These are phyloP conservation scores for Amaurobius ferox DNA, from an alignment of 2,888 invertebrate species.

Conservation along the genomic window DNA sequence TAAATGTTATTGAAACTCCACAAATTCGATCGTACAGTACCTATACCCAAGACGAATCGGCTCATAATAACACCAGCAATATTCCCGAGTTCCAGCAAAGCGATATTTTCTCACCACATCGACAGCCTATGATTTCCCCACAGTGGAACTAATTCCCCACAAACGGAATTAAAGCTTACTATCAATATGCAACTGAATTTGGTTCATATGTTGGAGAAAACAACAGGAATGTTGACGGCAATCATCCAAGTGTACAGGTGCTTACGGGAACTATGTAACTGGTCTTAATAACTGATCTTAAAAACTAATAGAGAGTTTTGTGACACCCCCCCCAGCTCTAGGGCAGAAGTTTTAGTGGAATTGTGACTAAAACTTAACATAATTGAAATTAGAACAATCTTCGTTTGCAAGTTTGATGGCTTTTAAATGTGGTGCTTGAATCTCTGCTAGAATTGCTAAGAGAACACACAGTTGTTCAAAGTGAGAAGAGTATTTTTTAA, in stretches of 20 bases:
- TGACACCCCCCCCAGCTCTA: too few species aligned
- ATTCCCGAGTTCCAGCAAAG: background rate
- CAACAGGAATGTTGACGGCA: background rate
- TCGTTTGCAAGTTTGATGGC: too few species aligned
- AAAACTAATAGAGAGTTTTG: too few species aligned
- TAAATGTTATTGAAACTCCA: conserved; percentile 6
- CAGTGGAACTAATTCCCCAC: background rate
- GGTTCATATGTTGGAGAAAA: background rate
- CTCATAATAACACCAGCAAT: conserved; percentile 15
- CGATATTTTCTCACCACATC: background rate
- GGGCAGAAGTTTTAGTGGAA: too few species aligned
- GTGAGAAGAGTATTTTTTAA: too few species aligned
- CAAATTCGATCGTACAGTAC: conserved; percentile 13
- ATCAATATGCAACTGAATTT: background rate
- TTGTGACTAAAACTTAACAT: too few species aligned
- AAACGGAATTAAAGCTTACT: background rate
- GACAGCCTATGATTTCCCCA: background rate
- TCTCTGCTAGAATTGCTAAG: too few species aligned
- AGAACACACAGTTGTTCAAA: too few species aligned
- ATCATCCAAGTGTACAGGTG: background rate
- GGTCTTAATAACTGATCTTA: too few species aligned
- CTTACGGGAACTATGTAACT: background rate
- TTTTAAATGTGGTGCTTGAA: too few species aligned
- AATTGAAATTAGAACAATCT: too few species aligned
- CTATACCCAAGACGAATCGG: conserved; percentile 5